These are phyloP conservation scores for Sapajus apella DNA, from an alignment of 2,113 vertebrate genomes.

Conservation along the genomic window DNA sequence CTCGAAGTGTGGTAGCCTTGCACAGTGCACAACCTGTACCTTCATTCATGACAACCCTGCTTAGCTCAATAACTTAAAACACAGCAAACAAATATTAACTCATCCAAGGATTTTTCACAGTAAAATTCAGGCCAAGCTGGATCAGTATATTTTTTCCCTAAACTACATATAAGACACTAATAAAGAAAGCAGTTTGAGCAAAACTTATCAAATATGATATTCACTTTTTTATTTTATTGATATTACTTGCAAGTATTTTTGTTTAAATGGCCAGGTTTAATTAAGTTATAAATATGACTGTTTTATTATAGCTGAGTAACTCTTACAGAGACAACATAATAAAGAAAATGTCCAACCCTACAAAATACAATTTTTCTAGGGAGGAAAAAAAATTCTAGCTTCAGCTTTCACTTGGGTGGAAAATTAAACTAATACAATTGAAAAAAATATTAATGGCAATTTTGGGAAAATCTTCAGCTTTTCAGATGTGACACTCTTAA, in stretches of 20 bases:
- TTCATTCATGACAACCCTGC: accelerated
- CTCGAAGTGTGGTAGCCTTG: accelerated
- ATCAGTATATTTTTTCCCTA: background rate
- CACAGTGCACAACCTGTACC: accelerated
- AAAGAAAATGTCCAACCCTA: background rate
- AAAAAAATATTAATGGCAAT: slow-evolving; percentile 61
- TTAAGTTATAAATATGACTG: slow-evolving; percentile 3
- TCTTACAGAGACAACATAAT: background rate
- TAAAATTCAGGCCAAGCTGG: background rate
- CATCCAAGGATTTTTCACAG: background rate
- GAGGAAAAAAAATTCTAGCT: slow-evolving; percentile 7
- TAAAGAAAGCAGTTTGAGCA: background rate
- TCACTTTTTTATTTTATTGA: background rate
- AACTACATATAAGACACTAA: background rate
- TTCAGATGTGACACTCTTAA: slow-evolving; percentile 44
- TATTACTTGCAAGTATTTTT: slow-evolving; percentile 31
- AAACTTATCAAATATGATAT: background rate
- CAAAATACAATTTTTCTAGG: slow-evolving; percentile 5
- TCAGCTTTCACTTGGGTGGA: slow-evolving; percentile 6
- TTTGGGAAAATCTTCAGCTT: slow-evolving; percentile 46
- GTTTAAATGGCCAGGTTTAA: slow-evolving; percentile 29
- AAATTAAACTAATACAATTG: slow-evolving; percentile 35
- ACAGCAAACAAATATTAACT: background rate
- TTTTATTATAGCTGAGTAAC: background rate
- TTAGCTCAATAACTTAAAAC: background rate